Percentiles rank a stretch among this genome's conserved stretches.
Evolutionary conservation across 2,113 vertebrate species (phyloP).

Genomic region (Irena cyanogastra): DNA sequence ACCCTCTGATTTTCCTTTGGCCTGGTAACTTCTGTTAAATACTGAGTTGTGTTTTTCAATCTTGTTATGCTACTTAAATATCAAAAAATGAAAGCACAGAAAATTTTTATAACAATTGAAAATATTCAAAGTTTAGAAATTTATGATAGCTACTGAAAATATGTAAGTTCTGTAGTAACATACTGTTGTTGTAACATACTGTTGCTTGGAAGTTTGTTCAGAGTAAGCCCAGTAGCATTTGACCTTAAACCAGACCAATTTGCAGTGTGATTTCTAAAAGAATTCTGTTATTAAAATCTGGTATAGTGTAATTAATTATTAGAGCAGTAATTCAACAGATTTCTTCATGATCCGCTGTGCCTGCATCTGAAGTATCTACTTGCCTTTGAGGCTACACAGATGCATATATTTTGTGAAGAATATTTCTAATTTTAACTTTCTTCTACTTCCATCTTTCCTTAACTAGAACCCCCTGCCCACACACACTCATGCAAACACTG

Average conservation of each 20-base stretch:
- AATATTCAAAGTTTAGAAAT: neutral
- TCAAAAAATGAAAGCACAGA: neutral
- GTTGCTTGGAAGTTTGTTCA: neutral
- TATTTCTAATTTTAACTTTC: neutral
- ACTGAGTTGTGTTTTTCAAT: neutral
- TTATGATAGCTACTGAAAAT: neutral
- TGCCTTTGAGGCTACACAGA: neutral
- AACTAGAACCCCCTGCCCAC: neutral
- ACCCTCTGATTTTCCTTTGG: neutral
- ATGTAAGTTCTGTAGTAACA: accelerated
- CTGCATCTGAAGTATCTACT: neutral
- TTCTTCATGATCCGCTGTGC: neutral
- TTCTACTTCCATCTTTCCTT: neutral
- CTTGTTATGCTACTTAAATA: neutral
- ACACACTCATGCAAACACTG: neutral
- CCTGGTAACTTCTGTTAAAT: neutral
- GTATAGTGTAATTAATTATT: neutral
- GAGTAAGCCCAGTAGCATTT: neutral
- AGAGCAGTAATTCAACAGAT: neutral
- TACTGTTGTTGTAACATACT: too few relatives aligned
- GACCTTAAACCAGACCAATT: neutral
- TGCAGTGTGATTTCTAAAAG: neutral
- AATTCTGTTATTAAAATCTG: neutral
- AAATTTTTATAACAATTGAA: neutral
- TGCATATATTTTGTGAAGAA: neutral